Evolutionary conservation across 2,113 vertebrate species (phyloP), one percentile per base, ranked within the genome.

Genomic region (Jaculus jaculus): DNA sequence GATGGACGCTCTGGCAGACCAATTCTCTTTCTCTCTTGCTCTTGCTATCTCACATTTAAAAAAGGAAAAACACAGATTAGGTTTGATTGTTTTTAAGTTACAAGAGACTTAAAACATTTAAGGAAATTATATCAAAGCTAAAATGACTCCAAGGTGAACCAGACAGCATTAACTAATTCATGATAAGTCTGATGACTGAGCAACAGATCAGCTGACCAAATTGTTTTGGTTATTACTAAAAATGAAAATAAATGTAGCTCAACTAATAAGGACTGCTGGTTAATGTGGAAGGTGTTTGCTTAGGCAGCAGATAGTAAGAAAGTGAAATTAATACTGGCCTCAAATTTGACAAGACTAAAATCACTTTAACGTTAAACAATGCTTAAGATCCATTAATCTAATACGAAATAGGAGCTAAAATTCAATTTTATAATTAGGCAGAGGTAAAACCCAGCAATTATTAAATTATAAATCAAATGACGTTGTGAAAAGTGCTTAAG

Each of bases 141-240:
- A 93, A 90, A 74, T 69, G 7, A 86, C 69, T 92, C 89, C 24
- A n/a, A 63, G 20, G 28, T 94, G 69, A 93, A 81, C 12, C 30
- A 61, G 54, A 78, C 23, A 81, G 7, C 42, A 80, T 65, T 77
- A 90, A 69, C 37, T 77, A 84, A 86, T 58, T 34, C 7, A 87
- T 28, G 13, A 37, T 47, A 84, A 91, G 39, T 26, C n/a, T 51
- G 24, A 54, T 60, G 28, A 72, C 1, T 79, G 3, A 51, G 39
- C 16, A 79, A 32, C 11, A 79, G 58, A 77, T 37, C 20, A 87
- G 32, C 15, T 80, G 30, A 87, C 21, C 28, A 75, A 61, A 61
- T 2, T 80, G 37, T 32, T 92, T 77, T 72, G 54, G 17, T 77
- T 79, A 91, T 79, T 54, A 75, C 6, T 9, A 8, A 93, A 77